Evolutionary conservation across 1,140 invertebrate genomes (phyloP), one percentile per base, ranked within the genome.

Genomic region (Cylas formicarius): DNA sequence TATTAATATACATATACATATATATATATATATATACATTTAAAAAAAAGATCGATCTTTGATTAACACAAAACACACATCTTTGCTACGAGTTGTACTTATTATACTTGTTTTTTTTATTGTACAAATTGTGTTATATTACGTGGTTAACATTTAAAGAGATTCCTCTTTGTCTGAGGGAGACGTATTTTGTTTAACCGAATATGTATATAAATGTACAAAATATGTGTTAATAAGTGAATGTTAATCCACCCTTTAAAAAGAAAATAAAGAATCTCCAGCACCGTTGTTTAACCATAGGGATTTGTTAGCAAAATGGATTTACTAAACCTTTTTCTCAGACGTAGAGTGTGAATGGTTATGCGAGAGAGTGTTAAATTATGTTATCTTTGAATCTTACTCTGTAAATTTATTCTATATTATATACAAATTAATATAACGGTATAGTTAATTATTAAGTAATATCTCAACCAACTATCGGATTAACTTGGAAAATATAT

Each of bases 61-160:
- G 28, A 44, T 53, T 53, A 49, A 53, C 47, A 50, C 44, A 39
- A 49, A 44, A 55, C 58, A 62, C 61, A 59, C 57, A 53, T 64
- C 62, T 61, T 56, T 58, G 28, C 17, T 58, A 63, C 55, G 54
- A 63, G 56, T 55, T 64, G 63, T 66, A 66, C 63, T 66, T 66
- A 66, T 63, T 48, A 23, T 43, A 57, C 55, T 53, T 44, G 48
- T 61, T 46, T 49, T 52, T 56, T 63, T 57, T 44, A 65, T 62
- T 65, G 63, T 64, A 63, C 61, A 65, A 63, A 63, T 62, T 63
- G 58, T 65, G 60, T 63, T 60, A 56, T 50, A 57, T 52, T 60
- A 60, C 55, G 57, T 53, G 41, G 38, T 58, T 57, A 52, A 54
- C 48, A 55, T 55, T 55, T 48, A n/a, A 28, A 40, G 9, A 49